Conservation (phyloP, 2,888 invertebrate species). For the Philonicus albiceps region DNA sequence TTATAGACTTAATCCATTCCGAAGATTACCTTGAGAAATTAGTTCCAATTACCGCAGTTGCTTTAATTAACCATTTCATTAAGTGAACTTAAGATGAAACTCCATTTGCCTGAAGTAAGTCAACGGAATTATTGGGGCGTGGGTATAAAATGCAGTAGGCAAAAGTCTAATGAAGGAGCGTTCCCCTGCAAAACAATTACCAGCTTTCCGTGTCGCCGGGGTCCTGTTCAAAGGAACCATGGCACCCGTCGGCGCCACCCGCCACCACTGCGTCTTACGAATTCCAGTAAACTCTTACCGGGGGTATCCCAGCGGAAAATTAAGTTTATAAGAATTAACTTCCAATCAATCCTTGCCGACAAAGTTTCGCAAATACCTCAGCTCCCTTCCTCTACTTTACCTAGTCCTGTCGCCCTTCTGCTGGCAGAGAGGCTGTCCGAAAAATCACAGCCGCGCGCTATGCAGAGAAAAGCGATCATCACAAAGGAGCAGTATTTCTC, state of each 20-base stretch:
- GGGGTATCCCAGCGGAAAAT: slow-evolving; percentile 15
- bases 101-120: neutral
- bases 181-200: neutral
- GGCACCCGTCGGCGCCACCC: neutral
- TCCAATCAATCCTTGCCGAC: neutral
- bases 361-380: neutral
- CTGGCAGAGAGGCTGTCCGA: neutral
- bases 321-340: slow-evolving; percentile 22
- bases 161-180: neutral
- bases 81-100: neutral
- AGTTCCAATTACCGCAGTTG: neutral
- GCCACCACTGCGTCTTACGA: neutral
- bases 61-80: neutral
- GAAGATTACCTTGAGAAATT: neutral
- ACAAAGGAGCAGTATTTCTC: slow-evolving; percentile 12
- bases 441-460: neutral
- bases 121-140: neutral
- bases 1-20: neutral
- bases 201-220: neutral
- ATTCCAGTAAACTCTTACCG: neutral
- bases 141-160: neutral
- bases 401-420: neutral
- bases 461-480: neutral
- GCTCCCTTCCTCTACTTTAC: neutral
- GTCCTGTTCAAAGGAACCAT: neutral